phyloP scores from a whole-genome alignment of 2,113 vertebrate species.

The Ellobius talpinus region DNA sequence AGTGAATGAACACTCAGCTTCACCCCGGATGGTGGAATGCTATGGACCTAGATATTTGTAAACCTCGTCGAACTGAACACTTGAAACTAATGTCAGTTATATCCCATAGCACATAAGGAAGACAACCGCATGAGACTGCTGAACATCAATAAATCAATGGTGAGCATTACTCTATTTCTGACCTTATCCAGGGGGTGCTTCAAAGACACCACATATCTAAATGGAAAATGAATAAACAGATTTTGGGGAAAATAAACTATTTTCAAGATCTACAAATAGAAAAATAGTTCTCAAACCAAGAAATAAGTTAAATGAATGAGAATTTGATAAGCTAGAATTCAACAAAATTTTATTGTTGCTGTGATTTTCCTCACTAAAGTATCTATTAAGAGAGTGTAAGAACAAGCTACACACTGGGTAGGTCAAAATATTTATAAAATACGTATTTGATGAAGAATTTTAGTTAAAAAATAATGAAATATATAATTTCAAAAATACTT shows the following conservation, averaged over 20 bases:
- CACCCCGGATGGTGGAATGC: neutral
- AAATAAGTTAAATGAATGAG: neutral
- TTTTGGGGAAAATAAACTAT: neutral
- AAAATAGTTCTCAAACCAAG: neutral
- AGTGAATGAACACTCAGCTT: neutral
- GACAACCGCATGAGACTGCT: neutral
- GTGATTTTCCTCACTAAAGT: neutral
- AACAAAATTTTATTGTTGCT: neutral
- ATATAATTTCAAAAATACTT: neutral
- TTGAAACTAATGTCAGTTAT: neutral
- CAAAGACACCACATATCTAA: neutral
- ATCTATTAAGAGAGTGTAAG: neutral
- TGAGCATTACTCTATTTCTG: neutral
- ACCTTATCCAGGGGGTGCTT: neutral
- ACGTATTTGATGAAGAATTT: neutral
- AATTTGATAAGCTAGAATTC: neutral
- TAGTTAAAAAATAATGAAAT: neutral
- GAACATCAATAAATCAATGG: neutral
- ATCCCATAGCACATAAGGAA: neutral
- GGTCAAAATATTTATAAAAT: neutral
- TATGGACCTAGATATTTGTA: neutral
- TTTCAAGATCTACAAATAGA: neutral
- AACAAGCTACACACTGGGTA: fast-evolving
- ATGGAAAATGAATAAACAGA: neutral
- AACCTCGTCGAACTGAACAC: neutral